These are phyloP conservation scores for Talpa occidentalis DNA, from an alignment of 2,113 vertebrate species.

Conservation along the genomic window DNA sequence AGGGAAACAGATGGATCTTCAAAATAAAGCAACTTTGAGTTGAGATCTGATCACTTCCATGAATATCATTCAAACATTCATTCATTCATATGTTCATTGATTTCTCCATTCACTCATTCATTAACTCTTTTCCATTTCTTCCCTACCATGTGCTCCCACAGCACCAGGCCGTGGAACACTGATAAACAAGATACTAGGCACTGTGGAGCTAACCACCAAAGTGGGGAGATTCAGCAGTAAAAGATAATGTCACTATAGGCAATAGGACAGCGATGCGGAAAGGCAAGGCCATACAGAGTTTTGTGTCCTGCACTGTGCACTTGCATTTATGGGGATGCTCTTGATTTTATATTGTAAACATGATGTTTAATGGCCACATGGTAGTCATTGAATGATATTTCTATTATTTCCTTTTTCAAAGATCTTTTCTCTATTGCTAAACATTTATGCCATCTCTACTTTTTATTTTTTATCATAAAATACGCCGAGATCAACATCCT, in stretches of 20 bases:
- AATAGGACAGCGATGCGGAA: background rate
- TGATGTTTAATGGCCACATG: background rate
- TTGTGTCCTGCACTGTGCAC: background rate
- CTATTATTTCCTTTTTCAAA: too few species aligned
- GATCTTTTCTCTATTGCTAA: background rate
- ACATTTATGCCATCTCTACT: background rate
- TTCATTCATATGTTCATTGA: background rate
- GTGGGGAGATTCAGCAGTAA: background rate
- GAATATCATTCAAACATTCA: background rate
- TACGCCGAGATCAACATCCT: background rate
- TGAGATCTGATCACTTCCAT: background rate
- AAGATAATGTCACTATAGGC: background rate
- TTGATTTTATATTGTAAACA: background rate
- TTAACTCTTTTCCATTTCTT: slow-evolving; percentile 2
- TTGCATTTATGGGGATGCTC: background rate
- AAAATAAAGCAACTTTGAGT: background rate
- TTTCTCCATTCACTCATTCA: background rate
- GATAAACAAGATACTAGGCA: background rate
- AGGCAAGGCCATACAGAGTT: background rate
- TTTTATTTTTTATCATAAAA: slow-evolving; percentile 41
- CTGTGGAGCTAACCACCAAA: background rate
- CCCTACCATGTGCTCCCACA: background rate
- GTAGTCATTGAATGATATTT: background rate
- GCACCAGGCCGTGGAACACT: background rate
- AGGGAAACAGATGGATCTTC: background rate